These are phyloP conservation scores for Strigamia maritima DNA, from an alignment of 2,888 invertebrate species.

Conservation along the genomic window DNA sequence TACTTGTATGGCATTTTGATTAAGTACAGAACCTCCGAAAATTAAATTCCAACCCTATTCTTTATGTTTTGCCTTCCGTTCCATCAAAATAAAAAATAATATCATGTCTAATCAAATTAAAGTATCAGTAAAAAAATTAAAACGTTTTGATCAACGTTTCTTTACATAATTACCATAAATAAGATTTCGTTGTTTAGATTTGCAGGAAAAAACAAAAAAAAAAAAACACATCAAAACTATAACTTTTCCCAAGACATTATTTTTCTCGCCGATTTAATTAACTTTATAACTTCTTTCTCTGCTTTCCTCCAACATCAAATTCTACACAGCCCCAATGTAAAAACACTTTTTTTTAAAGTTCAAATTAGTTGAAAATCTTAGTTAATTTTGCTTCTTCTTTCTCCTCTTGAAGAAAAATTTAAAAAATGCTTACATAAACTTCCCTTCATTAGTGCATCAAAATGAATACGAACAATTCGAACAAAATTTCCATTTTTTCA, in stretches of 20 bases:
- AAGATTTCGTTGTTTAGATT: background rate
- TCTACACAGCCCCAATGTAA: background rate
- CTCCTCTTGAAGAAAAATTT: background rate
- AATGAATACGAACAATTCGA: constrained; percentile 27
- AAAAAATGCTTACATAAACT: background rate
- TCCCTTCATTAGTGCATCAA: constrained; percentile 13
- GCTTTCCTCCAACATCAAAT: background rate
- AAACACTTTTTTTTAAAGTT: background rate
- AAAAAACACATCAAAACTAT: background rate
- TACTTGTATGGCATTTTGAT: background rate
- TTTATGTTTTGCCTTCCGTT: background rate
- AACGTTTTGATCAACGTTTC: background rate
- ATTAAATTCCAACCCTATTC: background rate
- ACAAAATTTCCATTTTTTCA: background rate
- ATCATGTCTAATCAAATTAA: background rate
- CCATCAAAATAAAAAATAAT: background rate
- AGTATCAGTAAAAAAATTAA: background rate
- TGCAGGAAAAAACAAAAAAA: background rate
- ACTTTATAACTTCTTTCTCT: constrained; percentile 7
- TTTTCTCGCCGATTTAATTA: background rate
- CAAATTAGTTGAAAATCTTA: background rate
- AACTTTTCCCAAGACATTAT: constrained; percentile 16
- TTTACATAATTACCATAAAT: background rate
- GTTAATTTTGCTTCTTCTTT: background rate
- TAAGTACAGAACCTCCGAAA: background rate